A percentile compares a stretch with the other conserved stretches of the same genome.
These are phyloP conservation scores for Urocolius indicus DNA, from an alignment of 2,113 vertebrate genomes.

Conservation along the genomic window DNA sequence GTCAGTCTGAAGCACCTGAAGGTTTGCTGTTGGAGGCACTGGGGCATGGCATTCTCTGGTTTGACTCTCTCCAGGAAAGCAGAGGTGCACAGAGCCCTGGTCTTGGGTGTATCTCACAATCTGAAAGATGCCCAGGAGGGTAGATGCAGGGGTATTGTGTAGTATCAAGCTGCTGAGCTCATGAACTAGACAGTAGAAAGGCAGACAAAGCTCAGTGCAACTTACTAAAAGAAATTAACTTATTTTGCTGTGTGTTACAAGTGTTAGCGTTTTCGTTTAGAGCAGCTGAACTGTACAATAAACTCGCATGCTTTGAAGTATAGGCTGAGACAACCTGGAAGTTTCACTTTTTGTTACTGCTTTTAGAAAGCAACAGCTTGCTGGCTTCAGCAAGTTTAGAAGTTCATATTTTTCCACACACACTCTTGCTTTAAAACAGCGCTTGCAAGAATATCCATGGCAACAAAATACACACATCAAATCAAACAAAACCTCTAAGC, in stretches of 20 bases:
- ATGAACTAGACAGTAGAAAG: not conserved
- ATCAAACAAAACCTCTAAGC: not conserved
- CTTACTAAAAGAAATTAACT: not conserved
- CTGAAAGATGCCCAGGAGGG: not conserved
- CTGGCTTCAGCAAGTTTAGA: not conserved
- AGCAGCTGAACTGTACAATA: not conserved
- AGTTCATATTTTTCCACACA: not conserved
- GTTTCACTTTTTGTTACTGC: not conserved
- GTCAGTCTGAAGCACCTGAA: not conserved
- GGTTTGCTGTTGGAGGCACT: accelerated
- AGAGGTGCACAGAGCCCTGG: not conserved
- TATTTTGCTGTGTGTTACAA: not conserved
- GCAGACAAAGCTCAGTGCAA: not conserved
- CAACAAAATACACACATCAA: not conserved
- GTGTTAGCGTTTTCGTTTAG: not conserved
- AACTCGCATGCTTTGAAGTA: not conserved
- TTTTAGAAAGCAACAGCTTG: not conserved
- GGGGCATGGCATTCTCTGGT: not conserved
- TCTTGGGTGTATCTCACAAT: not conserved
- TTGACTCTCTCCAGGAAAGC: not conserved
- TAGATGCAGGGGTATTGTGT: accelerated
- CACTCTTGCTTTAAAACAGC: not conserved
- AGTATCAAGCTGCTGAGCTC: not conserved
- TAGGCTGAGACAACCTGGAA: not conserved
- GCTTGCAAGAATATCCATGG: not conserved